Evolutionary conservation across 2,888 invertebrate species (phyloP), one percentile per base, ranked within the genome.

Genomic region (Morpho helenor): DNA sequence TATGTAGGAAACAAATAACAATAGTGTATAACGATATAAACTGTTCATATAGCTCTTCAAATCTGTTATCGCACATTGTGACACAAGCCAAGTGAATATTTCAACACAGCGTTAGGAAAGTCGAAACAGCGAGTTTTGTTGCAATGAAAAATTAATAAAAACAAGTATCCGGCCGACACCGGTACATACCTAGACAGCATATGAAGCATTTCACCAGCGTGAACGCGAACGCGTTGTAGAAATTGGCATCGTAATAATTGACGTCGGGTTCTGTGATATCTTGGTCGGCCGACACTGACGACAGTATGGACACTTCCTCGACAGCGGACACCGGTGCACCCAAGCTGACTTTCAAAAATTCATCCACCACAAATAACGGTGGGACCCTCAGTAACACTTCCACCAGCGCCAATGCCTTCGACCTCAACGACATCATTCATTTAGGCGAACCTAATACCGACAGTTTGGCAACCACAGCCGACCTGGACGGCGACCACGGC

Each of bases 281-380:
- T 73, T 82, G 80, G 76, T 87, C 85, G 43, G 77, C 66, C 2
- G 83, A 85, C 58, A 83, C 68, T 74, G 88, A 87, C 69, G 80
- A 81, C 31, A 88, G 77, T 52, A 85, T 69, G 6, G 84, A 73
- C 55, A 83, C 81, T 63, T 90, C 91, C 48, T 87, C 87, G 59
- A 77, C 77, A 65, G 75, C 74, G 4, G 90, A 80, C 66, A 91
- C 90, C 54, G 94, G 92, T 69, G 95, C 83, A 48, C 96, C 96
- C 76, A 96, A 91, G 78, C 95, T 94, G 72, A 95, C 93, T 91
- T 96, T 95, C 65, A 98, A 92, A 71, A 98, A 93, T 84, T 96
- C 96, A 91, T 98, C 98, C 87, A 98, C 96, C 75, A 98, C 93
- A 86, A 98, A 96, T 68, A 98, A 91, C 60, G 98, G 97, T 66